Evolutionary conservation across 2,797 vertebrate genomes (phyloP).

Genomic region (Sitta carolinensis): DNA sequence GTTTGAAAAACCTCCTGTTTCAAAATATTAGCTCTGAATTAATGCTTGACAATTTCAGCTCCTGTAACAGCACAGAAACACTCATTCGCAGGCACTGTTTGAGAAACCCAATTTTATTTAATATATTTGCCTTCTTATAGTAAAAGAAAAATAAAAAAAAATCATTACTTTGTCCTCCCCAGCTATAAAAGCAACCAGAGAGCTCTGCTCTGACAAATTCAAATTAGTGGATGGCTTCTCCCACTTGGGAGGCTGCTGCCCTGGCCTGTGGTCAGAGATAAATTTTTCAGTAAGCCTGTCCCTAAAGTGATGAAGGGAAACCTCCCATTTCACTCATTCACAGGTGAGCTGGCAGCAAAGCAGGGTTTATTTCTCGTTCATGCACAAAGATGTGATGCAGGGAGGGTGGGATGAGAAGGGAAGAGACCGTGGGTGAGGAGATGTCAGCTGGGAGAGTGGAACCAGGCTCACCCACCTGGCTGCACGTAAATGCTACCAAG

Average conservation of each 20-base stretch:
- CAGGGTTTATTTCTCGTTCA: neutral
- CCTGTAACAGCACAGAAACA: neutral
- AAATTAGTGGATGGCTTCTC: constrained; percentile 32
- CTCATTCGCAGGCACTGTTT: neutral
- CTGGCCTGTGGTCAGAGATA: constrained; percentile 61
- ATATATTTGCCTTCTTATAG: constrained; percentile 54
- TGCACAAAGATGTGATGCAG: neutral
- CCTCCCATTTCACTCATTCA: neutral
- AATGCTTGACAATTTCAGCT: neutral
- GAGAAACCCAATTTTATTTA: constrained; percentile 1
- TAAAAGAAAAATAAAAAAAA: constrained; percentile 39
- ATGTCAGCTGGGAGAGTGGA: neutral
- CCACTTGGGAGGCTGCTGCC: constrained; percentile 14
- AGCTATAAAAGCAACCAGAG: constrained; percentile 47
- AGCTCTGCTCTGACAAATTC: constrained; percentile 36
- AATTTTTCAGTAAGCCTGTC: constrained; percentile 64
- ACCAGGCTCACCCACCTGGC: neutral
- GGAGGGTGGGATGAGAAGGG: neutral
- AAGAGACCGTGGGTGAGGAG: neutral
- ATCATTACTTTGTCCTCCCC: constrained; percentile 52
- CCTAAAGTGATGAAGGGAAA: constrained; percentile 24
- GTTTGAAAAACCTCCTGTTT: constrained; percentile 7
- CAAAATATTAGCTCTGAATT: constrained; percentile 21
- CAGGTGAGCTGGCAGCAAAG: neutral
- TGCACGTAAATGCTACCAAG: neutral